These are phyloP conservation scores for Oophaga sylvatica DNA, from an alignment of 2,797 vertebrate genomes.

Conservation along the genomic window DNA sequence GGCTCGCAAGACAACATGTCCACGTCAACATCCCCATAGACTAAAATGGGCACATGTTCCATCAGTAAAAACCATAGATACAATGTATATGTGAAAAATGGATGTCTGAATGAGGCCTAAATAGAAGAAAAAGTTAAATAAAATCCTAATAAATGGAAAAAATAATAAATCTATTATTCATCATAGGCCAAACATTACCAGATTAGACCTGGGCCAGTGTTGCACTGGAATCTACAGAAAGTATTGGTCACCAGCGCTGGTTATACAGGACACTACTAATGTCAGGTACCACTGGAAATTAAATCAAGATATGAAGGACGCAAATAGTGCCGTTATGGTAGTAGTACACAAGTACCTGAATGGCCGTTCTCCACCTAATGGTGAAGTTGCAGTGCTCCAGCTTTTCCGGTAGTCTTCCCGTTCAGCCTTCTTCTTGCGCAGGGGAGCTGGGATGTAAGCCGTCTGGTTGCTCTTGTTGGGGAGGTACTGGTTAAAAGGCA, in stretches of 20 bases:
- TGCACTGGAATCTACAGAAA: neutral
- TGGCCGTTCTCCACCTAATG: conserved; percentile 86
- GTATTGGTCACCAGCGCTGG: neutral
- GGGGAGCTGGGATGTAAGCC: conserved; percentile 83
- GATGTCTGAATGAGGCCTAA: too few relatives aligned
- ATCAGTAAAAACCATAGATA: too few relatives aligned
- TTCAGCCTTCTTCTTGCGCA: conserved; percentile 84
- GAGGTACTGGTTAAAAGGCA: conserved; percentile 99
- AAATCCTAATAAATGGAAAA: too few relatives aligned
- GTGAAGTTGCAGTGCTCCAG: conserved; percentile 91
- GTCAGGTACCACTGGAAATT: neutral
- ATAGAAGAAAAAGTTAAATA: too few relatives aligned
- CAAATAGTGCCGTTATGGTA: neutral
- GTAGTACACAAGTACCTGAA: conserved; percentile 82
- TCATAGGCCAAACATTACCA: neutral
- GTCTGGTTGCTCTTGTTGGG: conserved; percentile 96
- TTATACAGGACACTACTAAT: neutral
- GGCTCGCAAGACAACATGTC: too few relatives aligned
- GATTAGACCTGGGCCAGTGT: neutral
- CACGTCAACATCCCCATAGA: too few relatives aligned
- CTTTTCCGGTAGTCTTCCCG: conserved; percentile 85
- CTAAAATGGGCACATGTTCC: too few relatives aligned
- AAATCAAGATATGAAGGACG: neutral
- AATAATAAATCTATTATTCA: too few relatives aligned
- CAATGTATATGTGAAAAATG: too few relatives aligned